Evolutionary conservation across 2,113 vertebrate genomes (phyloP).

Genomic region (Etheostoma cragini): DNA sequence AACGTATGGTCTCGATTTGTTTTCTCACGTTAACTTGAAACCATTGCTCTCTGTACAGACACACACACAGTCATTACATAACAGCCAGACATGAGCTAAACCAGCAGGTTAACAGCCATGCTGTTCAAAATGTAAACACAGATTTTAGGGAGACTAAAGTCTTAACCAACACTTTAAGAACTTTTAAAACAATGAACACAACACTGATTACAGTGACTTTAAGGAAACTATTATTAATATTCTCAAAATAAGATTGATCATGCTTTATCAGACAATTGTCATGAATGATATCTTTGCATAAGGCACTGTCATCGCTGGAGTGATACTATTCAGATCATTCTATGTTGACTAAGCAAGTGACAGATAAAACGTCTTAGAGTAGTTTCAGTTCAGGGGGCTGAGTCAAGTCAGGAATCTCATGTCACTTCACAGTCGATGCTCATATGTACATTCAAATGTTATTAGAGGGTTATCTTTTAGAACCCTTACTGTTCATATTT

Average conservation of each 20-base stretch:
- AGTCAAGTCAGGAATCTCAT: slow-evolving; percentile 51
- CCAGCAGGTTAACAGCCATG: neutral
- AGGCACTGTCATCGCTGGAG: slow-evolving; percentile 37
- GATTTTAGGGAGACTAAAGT: neutral
- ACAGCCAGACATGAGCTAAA: slow-evolving; percentile 14
- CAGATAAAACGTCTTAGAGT: slow-evolving; percentile 31
- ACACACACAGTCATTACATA: slow-evolving; percentile 39
- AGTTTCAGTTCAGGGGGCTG: slow-evolving; percentile 51
- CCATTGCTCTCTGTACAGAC: neutral
- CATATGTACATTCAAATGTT: neutral
- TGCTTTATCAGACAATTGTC: slow-evolving; percentile 13
- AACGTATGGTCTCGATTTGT: slow-evolving; percentile 1
- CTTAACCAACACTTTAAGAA: neutral
- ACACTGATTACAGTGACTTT: neutral
- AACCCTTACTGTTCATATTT: neutral
- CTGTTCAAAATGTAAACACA: neutral
- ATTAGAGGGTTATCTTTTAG: neutral
- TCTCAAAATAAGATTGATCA: neutral
- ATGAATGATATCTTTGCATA: slow-evolving; percentile 48
- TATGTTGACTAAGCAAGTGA: slow-evolving; percentile 23
- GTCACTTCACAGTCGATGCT: neutral
- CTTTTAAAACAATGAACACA: neutral
- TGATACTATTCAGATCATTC: slow-evolving; percentile 48
- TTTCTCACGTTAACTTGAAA: slow-evolving; percentile 31
- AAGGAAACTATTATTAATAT: neutral